Evolutionary conservation across 2,113 vertebrate species (phyloP), one percentile per base, ranked within the genome.

Genomic region (Ceyx cyanopectus): DNA sequence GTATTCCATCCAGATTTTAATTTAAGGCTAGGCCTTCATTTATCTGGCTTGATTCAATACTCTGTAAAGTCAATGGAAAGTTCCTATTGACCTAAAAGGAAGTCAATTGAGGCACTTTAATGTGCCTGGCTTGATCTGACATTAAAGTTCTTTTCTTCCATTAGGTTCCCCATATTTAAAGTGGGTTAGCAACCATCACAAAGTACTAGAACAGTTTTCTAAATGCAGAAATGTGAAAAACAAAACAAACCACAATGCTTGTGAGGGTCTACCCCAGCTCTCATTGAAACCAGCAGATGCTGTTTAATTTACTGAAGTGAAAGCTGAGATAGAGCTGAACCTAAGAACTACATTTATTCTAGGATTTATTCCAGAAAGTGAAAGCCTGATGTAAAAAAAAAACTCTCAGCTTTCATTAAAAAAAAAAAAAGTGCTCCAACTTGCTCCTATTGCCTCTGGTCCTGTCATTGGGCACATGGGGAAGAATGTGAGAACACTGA

Each of bases 291-390:
- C 63, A 91, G 65, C 43, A 90, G 68, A 75, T 83, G 65, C 30
- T 29, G 15, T 87, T 92, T 93, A 61, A 90, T 93, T 93, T 67
- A 50, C 48, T 67, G 53, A 4, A 1, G 45, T 45, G 57, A 41
- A 94, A 84, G 45, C 27, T 81, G 57, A 85, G 57, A 60, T 81
- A 50, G 29, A 77, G 40, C 40, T 83, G 80, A 78, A 78, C 9
- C 74, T 57, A 80, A 87, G 32, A 85, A 66, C 15, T n/a, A 63
- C 21, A 56, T 90, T 91, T 85, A 76, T 57, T 94, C 20, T 46
- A 89, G 24, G 54, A 76, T 79, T 82, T 91, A 87, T 89, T 85
- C 72, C 68, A 95, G 63, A 80, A 89, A 87, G 32, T 74, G 26
- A 87, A 92, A 91, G 75, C 21, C n/a, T 81, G 70, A 85, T 61